Conservation (phyloP, 2,888 invertebrate genomes). For the Aporophyla lueneburgensis region DNA sequence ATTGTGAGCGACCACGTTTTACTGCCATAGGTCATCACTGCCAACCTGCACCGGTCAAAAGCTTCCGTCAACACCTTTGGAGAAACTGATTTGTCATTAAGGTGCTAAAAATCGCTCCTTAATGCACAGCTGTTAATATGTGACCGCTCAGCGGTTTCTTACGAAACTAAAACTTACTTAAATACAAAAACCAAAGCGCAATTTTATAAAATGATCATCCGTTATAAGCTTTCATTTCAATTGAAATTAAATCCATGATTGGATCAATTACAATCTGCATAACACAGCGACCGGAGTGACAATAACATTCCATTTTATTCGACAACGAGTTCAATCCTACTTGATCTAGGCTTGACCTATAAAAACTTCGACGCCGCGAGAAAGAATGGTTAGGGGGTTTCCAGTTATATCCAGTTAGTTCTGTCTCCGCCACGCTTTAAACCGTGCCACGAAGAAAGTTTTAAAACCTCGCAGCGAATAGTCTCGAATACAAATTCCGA, state of each 20-base stretch:
- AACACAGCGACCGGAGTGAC: slow-evolving; percentile 29
- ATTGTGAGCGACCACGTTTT: too few species aligned
- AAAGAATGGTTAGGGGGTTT: slow-evolving; percentile 83
- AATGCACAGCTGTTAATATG: too few species aligned
- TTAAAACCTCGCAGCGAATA: slow-evolving; percentile 80
- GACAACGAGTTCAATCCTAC: slow-evolving; percentile 77
- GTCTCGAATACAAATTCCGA: slow-evolving; percentile 85
- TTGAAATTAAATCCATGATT: slow-evolving; percentile 18
- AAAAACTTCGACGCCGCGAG: slow-evolving; percentile 82
- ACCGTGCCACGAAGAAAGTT: slow-evolving; percentile 83
- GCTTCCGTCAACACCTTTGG: too few species aligned
- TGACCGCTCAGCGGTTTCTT: not conserved
- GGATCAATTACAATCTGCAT: slow-evolving; percentile 41
- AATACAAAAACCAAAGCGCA: not conserved
- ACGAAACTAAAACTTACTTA: too few species aligned
- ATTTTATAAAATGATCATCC: not conserved
- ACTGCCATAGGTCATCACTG: too few species aligned
- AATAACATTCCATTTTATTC: slow-evolving; percentile 58
- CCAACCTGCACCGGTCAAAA: too few species aligned
- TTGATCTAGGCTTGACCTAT: slow-evolving; percentile 88
- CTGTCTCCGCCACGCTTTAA: slow-evolving; percentile 82
- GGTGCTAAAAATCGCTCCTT: too few species aligned
- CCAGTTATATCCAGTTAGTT: slow-evolving; percentile 86
- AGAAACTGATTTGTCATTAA: too few species aligned
- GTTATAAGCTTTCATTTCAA: slow-evolving; percentile 2